Evolutionary conservation across 2,888 invertebrate genomes (phyloP).

Genomic region (Trachelus troglodyta): DNA sequence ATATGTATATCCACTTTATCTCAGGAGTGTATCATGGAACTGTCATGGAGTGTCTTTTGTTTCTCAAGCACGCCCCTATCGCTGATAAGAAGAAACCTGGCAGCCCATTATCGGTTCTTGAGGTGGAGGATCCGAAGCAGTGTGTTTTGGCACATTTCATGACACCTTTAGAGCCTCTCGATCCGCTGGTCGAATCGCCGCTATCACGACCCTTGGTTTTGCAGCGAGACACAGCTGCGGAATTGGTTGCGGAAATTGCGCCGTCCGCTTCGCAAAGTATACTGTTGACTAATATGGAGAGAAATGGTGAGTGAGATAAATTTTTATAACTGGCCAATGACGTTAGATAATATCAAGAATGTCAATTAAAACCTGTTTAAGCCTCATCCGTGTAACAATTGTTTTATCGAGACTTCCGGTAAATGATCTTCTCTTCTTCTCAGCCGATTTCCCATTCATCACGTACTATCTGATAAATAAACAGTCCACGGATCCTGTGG

Average conservation of each 20-base stretch:
- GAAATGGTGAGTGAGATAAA: constrained; percentile 71
- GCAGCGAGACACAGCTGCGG: constrained; percentile 82
- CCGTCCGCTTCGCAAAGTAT: constrained; percentile 75
- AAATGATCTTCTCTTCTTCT: constrained; percentile 36
- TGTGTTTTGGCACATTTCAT: constrained; percentile 90
- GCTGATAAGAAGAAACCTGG: constrained; percentile 69
- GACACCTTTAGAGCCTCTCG: constrained; percentile 88
- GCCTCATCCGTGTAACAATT: not conserved
- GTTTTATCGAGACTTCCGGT: not conserved
- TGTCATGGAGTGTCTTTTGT: not conserved
- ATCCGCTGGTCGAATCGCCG: constrained; percentile 87
- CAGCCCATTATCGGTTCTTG: constrained; percentile 78
- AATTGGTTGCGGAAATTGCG: constrained; percentile 80
- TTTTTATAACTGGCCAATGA: not conserved
- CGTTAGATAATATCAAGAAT: not conserved
- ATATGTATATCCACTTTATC: not conserved
- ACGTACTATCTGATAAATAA: constrained; percentile 92
- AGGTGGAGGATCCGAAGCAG: constrained; percentile 90
- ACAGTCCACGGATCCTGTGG: constrained; percentile 84
- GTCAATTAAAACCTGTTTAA: not conserved
- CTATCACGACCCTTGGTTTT: constrained; percentile 82
- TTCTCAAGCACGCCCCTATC: constrained; percentile 72
- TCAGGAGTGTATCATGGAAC: not conserved
- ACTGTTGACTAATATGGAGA: constrained; percentile 91
- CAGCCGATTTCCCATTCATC: constrained; percentile 92